These are phyloP conservation scores for Drosophila burlai DNA, from an alignment of 1,140 invertebrate species.

Conservation along the genomic window DNA sequence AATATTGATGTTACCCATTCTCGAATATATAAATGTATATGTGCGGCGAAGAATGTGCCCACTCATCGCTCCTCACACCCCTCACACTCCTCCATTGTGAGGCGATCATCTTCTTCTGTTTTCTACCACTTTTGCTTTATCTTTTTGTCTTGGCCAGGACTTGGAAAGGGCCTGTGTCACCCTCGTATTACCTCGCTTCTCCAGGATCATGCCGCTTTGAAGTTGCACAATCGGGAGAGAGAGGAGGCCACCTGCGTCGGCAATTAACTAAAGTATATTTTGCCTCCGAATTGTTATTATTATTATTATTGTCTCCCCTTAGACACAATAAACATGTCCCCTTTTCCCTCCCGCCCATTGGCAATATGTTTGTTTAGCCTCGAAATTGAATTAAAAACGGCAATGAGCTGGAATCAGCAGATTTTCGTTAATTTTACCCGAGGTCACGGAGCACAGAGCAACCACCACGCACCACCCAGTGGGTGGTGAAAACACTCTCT, in stretches of 20 bases:
- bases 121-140: constrained; percentile 22
- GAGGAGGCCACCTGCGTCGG: constrained; percentile 70
- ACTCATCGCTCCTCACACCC: constrained; percentile 53
- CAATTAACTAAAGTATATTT: constrained; percentile 70
- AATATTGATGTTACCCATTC: constrained; percentile 69
- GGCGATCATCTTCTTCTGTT: constrained; percentile 30
- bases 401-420: constrained; percentile 85
- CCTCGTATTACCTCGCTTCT: constrained; percentile 8
- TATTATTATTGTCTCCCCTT: constrained; percentile 32
- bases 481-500: constrained; percentile 37
- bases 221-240: constrained; percentile 76
- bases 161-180: constrained; percentile 43
- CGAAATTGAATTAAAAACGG: constrained; percentile 84
- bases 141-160: constrained; percentile 39
- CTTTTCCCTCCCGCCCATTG: background rate
- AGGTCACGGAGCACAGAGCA: constrained; percentile 18
- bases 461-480: constrained; percentile 18
- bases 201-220: constrained; percentile 66
- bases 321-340: constrained; percentile 56
- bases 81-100: constrained; percentile 12
- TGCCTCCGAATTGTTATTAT: constrained; percentile 52
- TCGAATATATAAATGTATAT: constrained; percentile 9
- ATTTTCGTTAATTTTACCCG: constrained; percentile 81
- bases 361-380: constrained; percentile 71
- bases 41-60: constrained; percentile 64